These are phyloP conservation scores for Helogale parvula DNA, from an alignment of 2,113 vertebrate genomes.

Conservation along the genomic window DNA sequence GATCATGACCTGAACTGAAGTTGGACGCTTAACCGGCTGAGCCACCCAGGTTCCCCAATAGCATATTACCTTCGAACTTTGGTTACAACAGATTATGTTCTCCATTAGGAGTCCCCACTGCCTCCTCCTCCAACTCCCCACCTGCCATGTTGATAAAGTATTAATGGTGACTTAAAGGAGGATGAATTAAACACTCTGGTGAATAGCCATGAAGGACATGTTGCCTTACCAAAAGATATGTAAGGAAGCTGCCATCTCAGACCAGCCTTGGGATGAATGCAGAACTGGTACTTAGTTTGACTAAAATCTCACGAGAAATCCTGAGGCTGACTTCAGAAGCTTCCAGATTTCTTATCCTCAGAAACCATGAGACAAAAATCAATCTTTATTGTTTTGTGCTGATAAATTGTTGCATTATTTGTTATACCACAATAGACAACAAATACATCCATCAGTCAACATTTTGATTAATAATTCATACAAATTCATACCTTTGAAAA, in stretches of 20 bases:
- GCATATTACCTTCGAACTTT: background rate
- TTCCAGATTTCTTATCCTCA: background rate
- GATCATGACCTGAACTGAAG: no score
- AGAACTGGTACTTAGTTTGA: background rate
- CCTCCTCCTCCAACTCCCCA: rapidly evolving
- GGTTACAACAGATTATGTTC: background rate
- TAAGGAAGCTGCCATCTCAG: background rate
- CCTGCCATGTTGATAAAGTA: background rate
- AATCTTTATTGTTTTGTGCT: background rate
- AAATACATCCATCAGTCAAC: background rate
- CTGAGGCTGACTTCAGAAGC: background rate
- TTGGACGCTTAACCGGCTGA: no score
- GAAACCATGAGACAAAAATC: background rate
- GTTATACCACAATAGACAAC: background rate
- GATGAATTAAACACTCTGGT: background rate
- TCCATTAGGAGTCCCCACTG: background rate
- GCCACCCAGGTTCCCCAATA: no score
- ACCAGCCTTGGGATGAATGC: background rate
- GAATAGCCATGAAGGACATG: background rate
- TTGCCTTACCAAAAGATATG: background rate
- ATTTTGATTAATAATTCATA: background rate
- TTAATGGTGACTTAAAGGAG: background rate
- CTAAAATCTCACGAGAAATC: background rate
- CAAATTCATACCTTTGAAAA: background rate
- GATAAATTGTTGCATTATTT: background rate